These are phyloP conservation scores for Drosophila conformis DNA, from an alignment of 2,888 invertebrate species.

Conservation along the genomic window DNA sequence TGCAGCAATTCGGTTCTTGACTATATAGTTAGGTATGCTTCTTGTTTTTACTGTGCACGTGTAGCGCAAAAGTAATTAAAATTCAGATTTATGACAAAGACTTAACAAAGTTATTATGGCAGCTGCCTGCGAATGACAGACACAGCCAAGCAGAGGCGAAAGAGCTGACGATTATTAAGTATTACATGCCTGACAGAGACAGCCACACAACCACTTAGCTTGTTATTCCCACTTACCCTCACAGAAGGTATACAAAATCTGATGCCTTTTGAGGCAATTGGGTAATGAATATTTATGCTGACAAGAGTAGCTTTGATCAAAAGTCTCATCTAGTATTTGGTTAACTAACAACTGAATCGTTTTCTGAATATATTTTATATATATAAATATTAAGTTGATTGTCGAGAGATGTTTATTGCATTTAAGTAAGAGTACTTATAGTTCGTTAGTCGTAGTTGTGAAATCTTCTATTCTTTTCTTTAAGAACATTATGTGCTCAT, in stretches of 20 bases:
- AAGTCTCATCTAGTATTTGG: background rate
- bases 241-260: constrained; percentile 18
- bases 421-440: constrained; percentile 25
- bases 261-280: constrained; percentile 4
- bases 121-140: constrained; percentile 54
- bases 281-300: constrained; percentile 25
- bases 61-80: constrained; percentile 65
- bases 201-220: constrained; percentile 34
- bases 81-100: constrained; percentile 71
- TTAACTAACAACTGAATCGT: background rate
- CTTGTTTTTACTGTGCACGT: constrained; percentile 2
- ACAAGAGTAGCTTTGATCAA: background rate
- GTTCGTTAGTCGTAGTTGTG: constrained; percentile 1
- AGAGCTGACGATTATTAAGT: constrained; percentile 26
- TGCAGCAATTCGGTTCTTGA: constrained; percentile 31
- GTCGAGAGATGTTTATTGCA: background rate
- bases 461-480: background rate
- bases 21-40: background rate
- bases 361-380: background rate
- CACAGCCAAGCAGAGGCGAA: constrained; percentile 14
- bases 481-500: constrained; percentile 52
- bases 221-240: constrained; percentile 28
- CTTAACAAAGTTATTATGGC: constrained; percentile 71
- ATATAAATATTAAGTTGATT: background rate
- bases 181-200: constrained; percentile 9